phyloP scores from a whole-genome alignment of 2,797 vertebrate species.

The Borostomias antarcticus region DNA sequence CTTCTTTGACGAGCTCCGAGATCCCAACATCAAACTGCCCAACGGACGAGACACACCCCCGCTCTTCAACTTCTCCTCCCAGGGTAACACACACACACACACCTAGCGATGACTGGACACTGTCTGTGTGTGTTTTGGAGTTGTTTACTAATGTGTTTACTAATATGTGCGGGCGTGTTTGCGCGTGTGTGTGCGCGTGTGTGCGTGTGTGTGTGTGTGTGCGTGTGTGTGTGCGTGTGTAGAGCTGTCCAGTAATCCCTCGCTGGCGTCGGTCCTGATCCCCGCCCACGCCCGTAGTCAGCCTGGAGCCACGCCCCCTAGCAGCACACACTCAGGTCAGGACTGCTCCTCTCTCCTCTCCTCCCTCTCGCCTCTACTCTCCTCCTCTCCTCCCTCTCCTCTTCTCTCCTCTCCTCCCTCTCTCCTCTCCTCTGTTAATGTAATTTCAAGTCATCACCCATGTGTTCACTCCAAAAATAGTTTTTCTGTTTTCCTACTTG shows the following conservation, averaged over 20 bases:
- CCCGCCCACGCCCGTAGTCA: constrained; percentile 86
- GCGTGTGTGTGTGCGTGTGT: constrained; percentile 53
- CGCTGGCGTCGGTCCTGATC: constrained; percentile 86
- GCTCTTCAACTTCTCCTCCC: constrained; percentile 90
- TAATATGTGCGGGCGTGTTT: too few species aligned
- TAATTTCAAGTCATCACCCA: too few species aligned
- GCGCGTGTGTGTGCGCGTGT: too few species aligned
- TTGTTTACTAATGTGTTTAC: background rate
- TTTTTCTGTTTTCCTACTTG: too few species aligned
- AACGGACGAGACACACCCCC: constrained; percentile 86
- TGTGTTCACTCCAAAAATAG: too few species aligned
- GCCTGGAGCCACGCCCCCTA: constrained; percentile 82
- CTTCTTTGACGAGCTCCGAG: constrained; percentile 89
- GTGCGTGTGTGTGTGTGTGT: constrained; percentile 1
- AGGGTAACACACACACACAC: constrained; percentile 71
- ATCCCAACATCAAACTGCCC: constrained; percentile 87
- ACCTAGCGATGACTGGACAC: too few species aligned
- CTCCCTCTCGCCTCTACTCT: background rate
- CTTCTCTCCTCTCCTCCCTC: too few species aligned
- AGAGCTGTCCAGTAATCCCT: constrained; percentile 87
- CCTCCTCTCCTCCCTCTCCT: too few species aligned
- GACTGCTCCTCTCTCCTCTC: background rate
- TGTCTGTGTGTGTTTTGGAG: too few species aligned
- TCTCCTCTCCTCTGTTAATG: too few species aligned
- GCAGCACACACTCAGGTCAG: constrained; percentile 84